These are phyloP conservation scores for Macrotus californicus DNA, from an alignment of 2,113 vertebrate species.

Conservation along the genomic window DNA sequence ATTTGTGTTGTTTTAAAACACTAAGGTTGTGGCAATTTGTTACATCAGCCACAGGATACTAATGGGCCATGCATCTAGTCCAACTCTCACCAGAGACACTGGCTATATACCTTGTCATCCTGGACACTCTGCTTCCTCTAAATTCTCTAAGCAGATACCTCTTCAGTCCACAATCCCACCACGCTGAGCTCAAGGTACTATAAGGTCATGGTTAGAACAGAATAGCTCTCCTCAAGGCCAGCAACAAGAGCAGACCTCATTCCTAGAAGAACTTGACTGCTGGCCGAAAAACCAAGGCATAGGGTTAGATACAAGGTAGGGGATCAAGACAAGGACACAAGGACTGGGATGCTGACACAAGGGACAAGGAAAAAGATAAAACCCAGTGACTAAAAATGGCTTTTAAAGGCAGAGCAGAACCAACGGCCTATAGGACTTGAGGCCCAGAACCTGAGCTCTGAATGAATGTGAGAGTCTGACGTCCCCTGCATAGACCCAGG, in stretches of 20 bases:
- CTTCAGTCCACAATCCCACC: background rate
- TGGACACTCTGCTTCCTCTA: background rate
- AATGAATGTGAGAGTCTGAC: background rate
- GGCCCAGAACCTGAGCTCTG: background rate
- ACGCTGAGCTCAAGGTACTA: background rate
- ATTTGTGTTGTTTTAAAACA: background rate
- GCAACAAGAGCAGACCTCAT: background rate
- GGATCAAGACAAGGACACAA: background rate
- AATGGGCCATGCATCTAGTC: background rate
- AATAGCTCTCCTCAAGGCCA: background rate
- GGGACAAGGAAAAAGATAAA: background rate
- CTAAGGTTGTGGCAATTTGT: background rate
- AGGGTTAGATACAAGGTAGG: background rate
- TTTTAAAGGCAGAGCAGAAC: constrained; percentile 24
- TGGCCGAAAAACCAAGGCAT: constrained; percentile 1
- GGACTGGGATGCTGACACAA: background rate
- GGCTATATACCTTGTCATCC: background rate
- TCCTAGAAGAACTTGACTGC: background rate
- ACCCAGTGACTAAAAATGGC: background rate
- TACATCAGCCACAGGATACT: background rate
- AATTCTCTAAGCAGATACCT: background rate
- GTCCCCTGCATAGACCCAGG: background rate
- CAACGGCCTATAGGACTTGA: background rate
- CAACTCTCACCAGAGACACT: background rate
- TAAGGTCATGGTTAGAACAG: background rate